Evolutionary conservation across 2,113 vertebrate species (phyloP).

Genomic region (Ctenomys sociabilis): DNA sequence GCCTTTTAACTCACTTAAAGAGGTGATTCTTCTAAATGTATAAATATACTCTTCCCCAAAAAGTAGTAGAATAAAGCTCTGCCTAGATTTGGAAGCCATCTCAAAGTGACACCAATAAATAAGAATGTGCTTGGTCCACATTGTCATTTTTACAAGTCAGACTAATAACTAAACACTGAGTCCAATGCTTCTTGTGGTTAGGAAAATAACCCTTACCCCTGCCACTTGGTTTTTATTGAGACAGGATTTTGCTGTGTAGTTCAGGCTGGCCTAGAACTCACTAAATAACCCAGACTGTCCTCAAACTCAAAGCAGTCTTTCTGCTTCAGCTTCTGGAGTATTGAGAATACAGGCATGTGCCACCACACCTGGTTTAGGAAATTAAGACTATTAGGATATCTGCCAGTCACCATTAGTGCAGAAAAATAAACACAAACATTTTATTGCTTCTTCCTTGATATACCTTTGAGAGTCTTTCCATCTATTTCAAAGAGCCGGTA

Average conservation of each 20-base stretch:
- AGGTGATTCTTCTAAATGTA: not conserved
- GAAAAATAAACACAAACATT: not conserved
- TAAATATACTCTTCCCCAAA: not conserved
- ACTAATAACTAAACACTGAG: not conserved
- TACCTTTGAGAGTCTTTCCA: constrained; percentile 47
- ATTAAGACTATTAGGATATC: not conserved
- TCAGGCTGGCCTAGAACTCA: not conserved
- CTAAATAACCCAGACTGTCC: not conserved
- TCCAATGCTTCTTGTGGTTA: not conserved
- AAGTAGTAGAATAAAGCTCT: constrained; percentile 9
- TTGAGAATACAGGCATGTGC: not conserved
- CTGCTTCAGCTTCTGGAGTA: not conserved
- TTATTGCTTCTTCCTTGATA: constrained; percentile 40
- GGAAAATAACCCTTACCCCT: not conserved
- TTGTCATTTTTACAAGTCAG: constrained; percentile 22
- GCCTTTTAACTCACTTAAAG: not conserved
- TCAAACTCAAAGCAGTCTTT: not conserved
- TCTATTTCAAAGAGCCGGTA: not conserved
- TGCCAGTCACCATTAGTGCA: constrained; percentile 21
- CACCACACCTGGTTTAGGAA: not conserved
- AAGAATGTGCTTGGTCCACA: not conserved
- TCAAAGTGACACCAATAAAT: constrained; percentile 16
- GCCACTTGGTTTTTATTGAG: not conserved
- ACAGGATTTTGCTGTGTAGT: not conserved
- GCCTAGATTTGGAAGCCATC: not conserved